A percentile compares a stretch with the other conserved stretches of the same genome.
Evolutionary conservation across 2,797 vertebrate species (phyloP).

Genomic region (Dendrocincla tyrannina): DNA sequence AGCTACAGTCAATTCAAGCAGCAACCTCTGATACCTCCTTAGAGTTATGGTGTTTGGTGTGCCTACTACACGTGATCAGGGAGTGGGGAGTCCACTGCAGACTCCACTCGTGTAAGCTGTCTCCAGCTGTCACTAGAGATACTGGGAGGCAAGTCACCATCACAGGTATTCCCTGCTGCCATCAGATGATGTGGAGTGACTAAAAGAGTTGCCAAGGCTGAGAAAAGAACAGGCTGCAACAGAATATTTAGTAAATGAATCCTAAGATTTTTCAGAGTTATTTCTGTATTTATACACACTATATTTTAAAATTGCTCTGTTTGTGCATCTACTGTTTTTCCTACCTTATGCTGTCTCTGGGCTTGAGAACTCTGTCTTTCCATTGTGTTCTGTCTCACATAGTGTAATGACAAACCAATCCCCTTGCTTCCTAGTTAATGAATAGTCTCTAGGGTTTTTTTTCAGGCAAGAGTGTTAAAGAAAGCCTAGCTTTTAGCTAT

Average conservation of each 20-base stretch:
- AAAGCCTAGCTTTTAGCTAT: constrained; percentile 38
- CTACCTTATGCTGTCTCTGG: neutral
- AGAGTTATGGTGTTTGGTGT: neutral
- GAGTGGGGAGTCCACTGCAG: neutral
- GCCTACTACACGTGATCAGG: neutral
- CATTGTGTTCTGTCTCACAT: neutral
- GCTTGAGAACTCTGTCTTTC: constrained; percentile 17
- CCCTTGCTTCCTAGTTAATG: constrained; percentile 16
- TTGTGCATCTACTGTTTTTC: neutral
- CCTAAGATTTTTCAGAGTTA: neutral
- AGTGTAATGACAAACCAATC: constrained; percentile 4
- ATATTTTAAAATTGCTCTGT: neutral
- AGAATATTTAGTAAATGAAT: neutral
- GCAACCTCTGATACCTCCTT: neutral
- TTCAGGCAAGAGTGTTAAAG: neutral
- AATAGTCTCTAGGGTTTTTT: neutral
- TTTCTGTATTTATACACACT: neutral
- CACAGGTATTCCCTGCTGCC: neutral
- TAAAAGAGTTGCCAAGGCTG: constrained; percentile 1
- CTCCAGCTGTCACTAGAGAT: neutral
- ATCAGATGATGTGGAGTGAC: neutral
- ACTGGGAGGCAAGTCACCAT: neutral
- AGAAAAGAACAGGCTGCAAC: neutral
- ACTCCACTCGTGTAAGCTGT: neutral
- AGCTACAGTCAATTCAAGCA: neutral